Base-by-base conservation (phyloP, 2,113 vertebrate genomes). In the Onychostruthus taczanowskii region DNA sequence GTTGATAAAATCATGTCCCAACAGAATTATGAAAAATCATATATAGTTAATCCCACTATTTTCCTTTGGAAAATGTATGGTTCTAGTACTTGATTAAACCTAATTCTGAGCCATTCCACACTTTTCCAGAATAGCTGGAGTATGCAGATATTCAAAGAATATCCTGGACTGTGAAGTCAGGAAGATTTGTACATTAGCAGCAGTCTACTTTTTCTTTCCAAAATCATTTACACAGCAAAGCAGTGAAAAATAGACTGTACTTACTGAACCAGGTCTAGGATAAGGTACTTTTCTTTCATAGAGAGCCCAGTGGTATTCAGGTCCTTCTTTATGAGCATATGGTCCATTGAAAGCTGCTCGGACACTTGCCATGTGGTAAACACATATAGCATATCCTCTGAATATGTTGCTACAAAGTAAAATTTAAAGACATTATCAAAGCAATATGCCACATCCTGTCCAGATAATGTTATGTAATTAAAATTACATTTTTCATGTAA, bases 201-300 rank as follows among this genome's bases (percentile, higher is more conserved):
- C 12, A 72, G 6, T 17, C 30, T 76, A 18, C 10, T 55, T 79
- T 94, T 63, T 55, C 53, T 55, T 69, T 10, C 33, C 6, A 16
- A 62, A 21, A 19, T 74, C 3, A 30, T 53, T 76, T 31, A 49
- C 17, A 43, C 2, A 64, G 26, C 19, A 88, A 84, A 77, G 9
- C 1, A 50, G 8, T n/a, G 30, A 10, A 69, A 74, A 90, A 73
- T 24, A 64, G 11, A 69, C 52, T 84, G 33, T 69, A 98, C 99
- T 99, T 97, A 99, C 99, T 90, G 99, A 99, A 94, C 99, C 99
- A 90, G 99, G 99, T 50, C 99, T 98, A n/a, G 99, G 99, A 70
- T 99, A 99, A 46, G 99, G 99, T 27, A 99, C 98, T 97, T 97
- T 99, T 66, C 98, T 99, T 96, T 99, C 99, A 12, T 99, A 99